Evolutionary conservation across 2,797 vertebrate genomes (phyloP), one percentile per base, ranked within the genome.

Genomic region (Intellagama lesueurii): DNA sequence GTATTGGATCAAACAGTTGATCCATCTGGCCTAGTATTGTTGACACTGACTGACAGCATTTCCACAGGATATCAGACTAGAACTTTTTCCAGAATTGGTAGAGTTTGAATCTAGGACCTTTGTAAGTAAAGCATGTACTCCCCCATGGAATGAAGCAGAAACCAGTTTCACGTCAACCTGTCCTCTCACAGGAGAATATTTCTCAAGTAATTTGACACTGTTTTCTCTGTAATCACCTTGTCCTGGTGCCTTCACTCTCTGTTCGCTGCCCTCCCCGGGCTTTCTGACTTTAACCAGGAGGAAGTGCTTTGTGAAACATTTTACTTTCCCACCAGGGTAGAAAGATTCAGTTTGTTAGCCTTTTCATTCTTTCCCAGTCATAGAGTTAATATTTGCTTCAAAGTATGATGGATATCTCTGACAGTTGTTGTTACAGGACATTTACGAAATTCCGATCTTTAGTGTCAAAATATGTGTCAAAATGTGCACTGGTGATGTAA

Each of bases 201-300:
- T 40, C 40, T 40, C 40, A 22, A n/a, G 11, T 30, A 70, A 40
- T 76, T 40, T 76, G 32, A 40, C 17, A 76, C 40, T 40, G 8
- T 35, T 76, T 76, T 24, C 6, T 24, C 40, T 76, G 75, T 17
- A 44, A 9, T 40, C 35, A 44, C 19, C 35, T 76, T 19, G 35
- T 40, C 35, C 35, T 44, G 35, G 35, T 76, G 52, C 52, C 16
- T 32, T 73, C 12, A 22, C 11, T 77, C 60, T 19, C 3, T 64
- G 19, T 64, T 64, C 4, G 16, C 19, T 22, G 4, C 1, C 19
- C 4, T 19, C 16, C 19, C 1, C 1, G n/a, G 7, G 0, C 4
- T 60, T 81, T 81, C 2, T 19, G 30, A 24, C 16, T 56, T 60
- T 81, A 81, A 17, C 52, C 52, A 28, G 26, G 76, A 78, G 44